A percentile compares a stretch with the other conserved stretches of the same genome.
These are phyloP conservation scores for Mayetiola destructor DNA, from an alignment of 2,888 invertebrate species.

Conservation along the genomic window DNA sequence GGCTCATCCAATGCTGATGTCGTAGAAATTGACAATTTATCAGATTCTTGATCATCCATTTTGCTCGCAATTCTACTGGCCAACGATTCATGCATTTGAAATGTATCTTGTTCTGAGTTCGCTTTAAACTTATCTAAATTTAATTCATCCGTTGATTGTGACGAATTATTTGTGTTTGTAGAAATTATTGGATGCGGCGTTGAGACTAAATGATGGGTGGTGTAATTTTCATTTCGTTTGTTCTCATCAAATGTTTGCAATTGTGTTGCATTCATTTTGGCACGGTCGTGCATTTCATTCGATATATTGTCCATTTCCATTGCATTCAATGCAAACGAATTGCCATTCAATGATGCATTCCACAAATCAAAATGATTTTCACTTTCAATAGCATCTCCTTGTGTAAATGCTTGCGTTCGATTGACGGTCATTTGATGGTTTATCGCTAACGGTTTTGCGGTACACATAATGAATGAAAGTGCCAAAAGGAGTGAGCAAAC, in stretches of 20 bases:
- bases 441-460: constrained; percentile 25
- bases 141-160: background rate
- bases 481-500: constrained; percentile 34
- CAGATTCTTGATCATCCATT: background rate
- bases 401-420: background rate
- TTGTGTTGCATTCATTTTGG: constrained; percentile 3
- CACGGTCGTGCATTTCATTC: too few species aligned
- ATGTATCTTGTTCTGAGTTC: background rate
- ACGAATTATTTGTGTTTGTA: background rate
- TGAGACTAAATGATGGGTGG: too few species aligned
- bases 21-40: background rate
- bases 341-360: constrained; percentile 1
- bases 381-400: constrained; percentile 8
- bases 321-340: background rate
- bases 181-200: too few species aligned
- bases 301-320: background rate
- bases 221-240: background rate
- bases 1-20: too few species aligned
- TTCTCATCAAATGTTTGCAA: background rate
- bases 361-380: background rate
- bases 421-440: background rate
- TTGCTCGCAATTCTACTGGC: background rate
- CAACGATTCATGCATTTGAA: background rate
- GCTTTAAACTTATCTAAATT: background rate
- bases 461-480: constrained; percentile 27